phyloP scores from a whole-genome alignment of 1,140 invertebrate genomes.

The Cepaea nemoralis region DNA sequence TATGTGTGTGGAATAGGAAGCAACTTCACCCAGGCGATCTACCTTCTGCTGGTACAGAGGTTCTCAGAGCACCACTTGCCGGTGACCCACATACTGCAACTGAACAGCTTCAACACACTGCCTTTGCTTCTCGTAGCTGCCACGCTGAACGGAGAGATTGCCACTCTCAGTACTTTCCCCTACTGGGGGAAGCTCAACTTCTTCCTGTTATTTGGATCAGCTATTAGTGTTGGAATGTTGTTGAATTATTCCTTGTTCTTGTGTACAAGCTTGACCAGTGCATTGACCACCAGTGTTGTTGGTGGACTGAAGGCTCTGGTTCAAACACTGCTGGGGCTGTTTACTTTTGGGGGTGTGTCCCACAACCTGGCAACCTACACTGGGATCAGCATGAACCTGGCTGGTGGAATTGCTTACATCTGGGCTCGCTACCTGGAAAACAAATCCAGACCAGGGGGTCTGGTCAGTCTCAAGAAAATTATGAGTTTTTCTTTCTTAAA shows the following conservation, averaged over 20 bases:
- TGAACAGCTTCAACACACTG: conserved; percentile 73
- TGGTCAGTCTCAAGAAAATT: neutral
- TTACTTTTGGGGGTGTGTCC: conserved; percentile 73
- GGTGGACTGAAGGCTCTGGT: conserved; percentile 72
- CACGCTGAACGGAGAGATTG: conserved; percentile 64
- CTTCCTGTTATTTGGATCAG: conserved; percentile 64
- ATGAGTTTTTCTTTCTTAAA: neutral
- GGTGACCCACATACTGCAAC: conserved; percentile 70
- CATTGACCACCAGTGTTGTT: conserved; percentile 74
- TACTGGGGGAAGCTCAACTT: conserved; percentile 57
- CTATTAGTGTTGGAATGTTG: conserved; percentile 72
- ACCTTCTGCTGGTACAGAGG: conserved; percentile 73
- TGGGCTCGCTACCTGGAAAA: conserved; percentile 69
- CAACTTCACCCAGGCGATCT: conserved; percentile 73
- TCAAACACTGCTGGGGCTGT: conserved; percentile 74
- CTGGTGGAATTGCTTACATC: conserved; percentile 72
- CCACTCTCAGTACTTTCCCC: conserved; percentile 47
- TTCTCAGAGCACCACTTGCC: conserved; percentile 65
- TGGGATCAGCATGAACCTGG: conserved; percentile 72
- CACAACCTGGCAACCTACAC: conserved; percentile 63
- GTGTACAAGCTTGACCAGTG: conserved; percentile 73
- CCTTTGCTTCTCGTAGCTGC: conserved; percentile 67
- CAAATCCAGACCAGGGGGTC: conserved; percentile 41
- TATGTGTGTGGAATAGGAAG: conserved; percentile 73
- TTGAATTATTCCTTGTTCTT: conserved; percentile 75